Base-by-base conservation (phyloP, 2,113 vertebrate species). In the Fregata magnificens region DNA sequence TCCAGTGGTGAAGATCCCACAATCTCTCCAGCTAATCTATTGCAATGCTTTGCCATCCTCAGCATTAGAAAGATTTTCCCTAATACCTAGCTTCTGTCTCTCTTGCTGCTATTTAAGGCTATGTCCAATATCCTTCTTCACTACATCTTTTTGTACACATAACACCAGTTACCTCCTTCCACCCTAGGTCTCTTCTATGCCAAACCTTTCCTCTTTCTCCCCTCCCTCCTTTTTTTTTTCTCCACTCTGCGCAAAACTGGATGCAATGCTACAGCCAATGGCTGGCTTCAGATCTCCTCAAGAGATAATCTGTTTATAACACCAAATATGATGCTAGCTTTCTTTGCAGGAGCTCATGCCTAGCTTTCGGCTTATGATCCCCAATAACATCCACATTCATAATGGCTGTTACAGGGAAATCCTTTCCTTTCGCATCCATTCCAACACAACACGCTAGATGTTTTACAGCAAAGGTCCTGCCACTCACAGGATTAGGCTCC, bases 401-500 rank as follows among this genome's bases (percentile, higher is more conserved):
- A 70, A 53, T 0, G 1, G 16, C 38, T 59, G 9, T n/a, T 72
- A 52, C 12, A 88, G 29, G 56, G 32, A 74, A 91, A 67, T 49
- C n/a, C 32, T 74, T 62, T 42, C 13, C 56, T 85, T 79, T 65
- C 0, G 0, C 28, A 76, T 47, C 66, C 49, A 36, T 50, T 70
- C 29, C 52, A 63, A 47, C 24, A 32, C 69, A 59, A 34, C 0
- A 0, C 4, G 3, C 14, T 56, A 9, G 14, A 47, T 34, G 22
- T 59, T 62, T 91, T 38, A 52, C 56, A 91, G 84, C 36, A 36
- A 74, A 72, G 59, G 56, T 63, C 56, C 45, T 91, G 80, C 45
- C 38, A 61, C 55, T 32, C 16, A 24, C 28, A 38, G 77, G 67
- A 86, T 77, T 63, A 84, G 32, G 59, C 29, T 94, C 44, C 42